Evolutionary conservation across 2,888 invertebrate genomes (phyloP), one percentile per base, ranked within the genome.

Genomic region (Synanthedon andrenaeformis): DNA sequence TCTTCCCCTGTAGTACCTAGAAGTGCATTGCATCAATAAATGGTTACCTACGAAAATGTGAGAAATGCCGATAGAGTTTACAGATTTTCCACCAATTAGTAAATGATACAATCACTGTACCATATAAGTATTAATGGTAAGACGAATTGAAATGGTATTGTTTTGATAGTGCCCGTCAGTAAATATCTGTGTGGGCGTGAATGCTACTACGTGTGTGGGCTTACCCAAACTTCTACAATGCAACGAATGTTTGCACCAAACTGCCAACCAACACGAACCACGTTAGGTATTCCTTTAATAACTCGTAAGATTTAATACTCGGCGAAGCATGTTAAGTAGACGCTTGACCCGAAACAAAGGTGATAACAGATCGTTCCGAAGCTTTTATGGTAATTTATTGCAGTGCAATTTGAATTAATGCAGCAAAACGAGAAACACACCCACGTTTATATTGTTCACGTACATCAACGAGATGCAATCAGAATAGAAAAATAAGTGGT

Each of bases 91-190:
- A n/a, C 23, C 23, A 23, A 23, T 23, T 23, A 19, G 19, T 19
- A 19, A 19, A 19, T 19, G 2, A 19, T n/a, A 19, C 19, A 19
- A 19, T 19, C 3, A 19, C 19, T 19, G 19, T 19, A 3, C 19
- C 19, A 19, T 19, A 19, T 19, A 19, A 19, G 19, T 19, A 19
- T 19, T 19, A 19, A 28, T 28, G 8, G 35, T 35, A 10, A 35
- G 35, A 35, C 10, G 10, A 67, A 61, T 70, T 57, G 67, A 70
- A 75, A 68, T 69, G 65, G 70, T 70, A 72, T 72, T 74, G 74
- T 76, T 76, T 74, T 76, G 75, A 79, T 72, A 74, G 76, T 77
- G 73, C 70, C 72, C 69, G 74, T 70, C 75, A 72, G 73, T 71
- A 10, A 35, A 35, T 35, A 35, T 35, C 2, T 35, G 10, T 35